Percentiles rank a stretch among this genome's conserved stretches.
These are phyloP conservation scores for Gymnarchus niloticus DNA, from an alignment of 2,113 vertebrate genomes.

Conservation along the genomic window DNA sequence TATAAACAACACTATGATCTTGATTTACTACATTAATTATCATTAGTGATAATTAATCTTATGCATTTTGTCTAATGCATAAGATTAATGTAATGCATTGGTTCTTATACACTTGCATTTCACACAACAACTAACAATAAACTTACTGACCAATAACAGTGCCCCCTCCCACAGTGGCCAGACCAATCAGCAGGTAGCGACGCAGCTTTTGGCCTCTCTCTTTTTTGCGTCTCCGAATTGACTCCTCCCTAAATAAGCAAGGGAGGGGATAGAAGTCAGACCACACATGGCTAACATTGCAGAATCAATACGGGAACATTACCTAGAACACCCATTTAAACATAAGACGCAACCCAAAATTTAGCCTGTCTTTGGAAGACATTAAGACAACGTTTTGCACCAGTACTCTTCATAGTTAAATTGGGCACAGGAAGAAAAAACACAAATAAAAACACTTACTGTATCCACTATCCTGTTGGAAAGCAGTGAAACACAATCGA, in stretches of 20 bases:
- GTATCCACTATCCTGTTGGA: slow-evolving; percentile 44
- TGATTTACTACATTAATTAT: not conserved
- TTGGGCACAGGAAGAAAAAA: not conserved
- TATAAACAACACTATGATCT: too few species aligned
- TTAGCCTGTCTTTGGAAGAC: not conserved
- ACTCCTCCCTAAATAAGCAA: slow-evolving; percentile 63
- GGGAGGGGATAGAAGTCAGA: not conserved
- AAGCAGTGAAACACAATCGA: slow-evolving; percentile 28
- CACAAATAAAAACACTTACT: slow-evolving; percentile 30
- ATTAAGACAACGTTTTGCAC: not conserved
- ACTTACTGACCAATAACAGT: slow-evolving; percentile 78
- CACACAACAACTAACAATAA: not conserved
- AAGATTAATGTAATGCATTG: not conserved
- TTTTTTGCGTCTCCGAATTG: slow-evolving; percentile 68
- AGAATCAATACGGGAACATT: not conserved
- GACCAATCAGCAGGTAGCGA: slow-evolving; percentile 84
- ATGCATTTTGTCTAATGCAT: too few species aligned
- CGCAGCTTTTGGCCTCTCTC: slow-evolving; percentile 76
- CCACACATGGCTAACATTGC: not conserved
- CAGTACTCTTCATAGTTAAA: not conserved
- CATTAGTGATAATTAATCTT: not conserved
- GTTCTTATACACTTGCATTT: not conserved
- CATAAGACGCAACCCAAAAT: not conserved
- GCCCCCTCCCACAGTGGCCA: slow-evolving; percentile 87
- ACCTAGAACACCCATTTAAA: not conserved